Conservation (phyloP, 2,888 invertebrate species). For the Caenorhabditis sp. region DNA sequence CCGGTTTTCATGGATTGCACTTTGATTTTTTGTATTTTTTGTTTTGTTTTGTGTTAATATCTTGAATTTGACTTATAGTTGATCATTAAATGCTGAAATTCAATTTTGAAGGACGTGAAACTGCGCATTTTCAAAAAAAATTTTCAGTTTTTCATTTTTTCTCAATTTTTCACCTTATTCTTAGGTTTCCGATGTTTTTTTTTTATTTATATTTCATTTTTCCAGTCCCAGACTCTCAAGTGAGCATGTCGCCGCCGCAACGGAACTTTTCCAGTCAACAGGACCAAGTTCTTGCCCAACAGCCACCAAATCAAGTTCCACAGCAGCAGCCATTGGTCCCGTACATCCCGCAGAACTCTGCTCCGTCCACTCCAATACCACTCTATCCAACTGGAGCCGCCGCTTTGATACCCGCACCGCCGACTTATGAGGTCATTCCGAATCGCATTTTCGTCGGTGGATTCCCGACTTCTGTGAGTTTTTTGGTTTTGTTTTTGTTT, state of each 20-base stretch:
- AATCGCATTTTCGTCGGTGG: constrained; percentile 97
- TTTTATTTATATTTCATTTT: neutral
- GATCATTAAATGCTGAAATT: no score
- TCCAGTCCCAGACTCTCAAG: constrained; percentile 2
- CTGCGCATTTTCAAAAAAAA: no score
- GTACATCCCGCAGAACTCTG: no score
- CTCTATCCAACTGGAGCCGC: constrained; percentile 62
- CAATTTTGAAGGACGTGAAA: no score
- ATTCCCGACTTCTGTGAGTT: constrained; percentile 89
- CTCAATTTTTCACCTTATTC: neutral
- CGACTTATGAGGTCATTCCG: constrained; percentile 87
- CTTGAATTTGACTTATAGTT: no score
- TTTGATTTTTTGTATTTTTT: no score
- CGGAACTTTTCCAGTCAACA: constrained; percentile 19
- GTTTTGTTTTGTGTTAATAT: no score
- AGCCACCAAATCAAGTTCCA: neutral
- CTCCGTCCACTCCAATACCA: constrained; percentile 43
- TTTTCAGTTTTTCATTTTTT: no score
- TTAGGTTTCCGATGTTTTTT: neutral
- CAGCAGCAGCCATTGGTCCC: constrained; percentile 1
- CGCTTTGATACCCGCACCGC: constrained; percentile 54
- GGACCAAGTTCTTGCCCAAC: constrained; percentile 2
- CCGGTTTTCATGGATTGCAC: no score
- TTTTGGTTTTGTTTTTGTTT: no score
- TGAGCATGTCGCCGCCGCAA: constrained; percentile 40